Evolutionary conservation across 2,113 vertebrate genomes (phyloP).

Genomic region (Cyanoliseus patagonus): DNA sequence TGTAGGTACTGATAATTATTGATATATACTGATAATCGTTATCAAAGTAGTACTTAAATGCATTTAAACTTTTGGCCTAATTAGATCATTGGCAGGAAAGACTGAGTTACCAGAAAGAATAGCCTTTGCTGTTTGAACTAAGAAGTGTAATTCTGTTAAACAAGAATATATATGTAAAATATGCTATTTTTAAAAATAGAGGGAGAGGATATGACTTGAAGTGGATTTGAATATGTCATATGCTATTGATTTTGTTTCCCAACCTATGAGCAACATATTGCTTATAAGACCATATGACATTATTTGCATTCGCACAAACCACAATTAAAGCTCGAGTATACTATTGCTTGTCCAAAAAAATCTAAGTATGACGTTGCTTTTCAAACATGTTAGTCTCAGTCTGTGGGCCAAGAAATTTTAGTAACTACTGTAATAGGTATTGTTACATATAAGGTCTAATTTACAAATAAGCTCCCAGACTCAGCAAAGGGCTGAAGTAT

Average conservation of each 20-base stretch:
- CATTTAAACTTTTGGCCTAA: neutral
- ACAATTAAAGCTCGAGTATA: neutral
- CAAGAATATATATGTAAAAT: neutral
- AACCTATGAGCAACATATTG: neutral
- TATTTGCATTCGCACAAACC: neutral
- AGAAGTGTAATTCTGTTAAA: neutral
- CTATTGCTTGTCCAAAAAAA: neutral
- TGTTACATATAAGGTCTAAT: neutral
- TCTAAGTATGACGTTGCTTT: neutral
- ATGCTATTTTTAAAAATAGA: neutral
- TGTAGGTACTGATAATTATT: neutral
- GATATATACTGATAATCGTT: neutral
- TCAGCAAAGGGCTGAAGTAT: neutral
- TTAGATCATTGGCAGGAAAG: neutral
- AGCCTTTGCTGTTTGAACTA: neutral
- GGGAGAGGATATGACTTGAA: neutral
- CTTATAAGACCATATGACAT: neutral
- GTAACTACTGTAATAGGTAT: neutral
- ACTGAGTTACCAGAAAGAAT: neutral
- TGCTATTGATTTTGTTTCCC: neutral
- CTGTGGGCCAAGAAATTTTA: neutral
- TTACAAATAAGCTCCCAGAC: neutral
- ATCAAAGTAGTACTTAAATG: neutral
- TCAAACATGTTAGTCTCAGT: neutral
- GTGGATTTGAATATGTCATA: neutral